Evolutionary conservation across 1,140 invertebrate genomes (phyloP), one percentile per base, ranked within the genome.

Genomic region (Drosophila setifemur): DNA sequence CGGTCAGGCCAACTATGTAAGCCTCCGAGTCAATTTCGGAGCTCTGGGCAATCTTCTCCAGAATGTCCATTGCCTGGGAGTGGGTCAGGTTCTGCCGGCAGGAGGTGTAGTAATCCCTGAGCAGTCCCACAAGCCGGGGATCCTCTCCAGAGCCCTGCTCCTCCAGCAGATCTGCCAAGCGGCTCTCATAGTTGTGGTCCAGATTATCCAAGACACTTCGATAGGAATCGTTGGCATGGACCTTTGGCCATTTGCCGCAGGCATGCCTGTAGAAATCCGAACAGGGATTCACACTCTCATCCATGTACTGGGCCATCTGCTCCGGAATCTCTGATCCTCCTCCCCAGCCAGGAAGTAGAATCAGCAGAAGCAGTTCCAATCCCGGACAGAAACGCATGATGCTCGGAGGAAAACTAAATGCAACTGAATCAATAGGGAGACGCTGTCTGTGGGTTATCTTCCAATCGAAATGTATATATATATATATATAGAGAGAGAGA

Each of bases 241-340:
- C 54, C 3, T 9, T 0, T 1, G 37, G 14, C 77, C 77, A 82
- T 5, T 55, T 48, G 6, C 77, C 78, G 21, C 77, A 82, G 26
- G 78, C 77, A 9, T 63, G 29, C 0, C 12, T 37, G 21, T 73
- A 83, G 23, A 82, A 78, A 9, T 83, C 73, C 0, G 1, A 6
- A 4, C 77, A 82, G 4, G 78, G 55, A 11, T 37, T 6, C 4
- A 11, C 14, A 0, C 6, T 14, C 0, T 7, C 2, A 7, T 69
- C 23, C 37, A 73, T 45, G 31, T 78, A 21, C 0, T 8, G 68
- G 9, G 5, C 2, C 8, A 78, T 2, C 18, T 40, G 40, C 0
- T 23, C 9, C 0, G 72, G 67, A 16, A 64, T 8, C 45, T 37
- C 7, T n/a, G 4, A 12, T 5, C n/a, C 6, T 40, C n/a, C 8